Conservation (phyloP, 2,797 vertebrate species). For the Sus cebifrons region DNA sequence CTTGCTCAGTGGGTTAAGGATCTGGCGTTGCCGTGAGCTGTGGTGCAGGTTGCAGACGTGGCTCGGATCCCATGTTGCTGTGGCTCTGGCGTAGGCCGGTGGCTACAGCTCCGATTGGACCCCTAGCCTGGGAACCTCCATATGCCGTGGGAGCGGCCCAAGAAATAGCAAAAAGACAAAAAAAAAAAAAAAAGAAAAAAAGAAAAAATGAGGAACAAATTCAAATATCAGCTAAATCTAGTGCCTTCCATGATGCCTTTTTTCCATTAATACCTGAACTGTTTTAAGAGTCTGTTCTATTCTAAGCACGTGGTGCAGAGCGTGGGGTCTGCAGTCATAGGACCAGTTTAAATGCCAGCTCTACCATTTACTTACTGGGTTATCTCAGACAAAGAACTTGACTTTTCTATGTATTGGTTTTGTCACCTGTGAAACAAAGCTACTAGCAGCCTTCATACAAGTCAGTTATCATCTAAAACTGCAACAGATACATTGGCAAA, state of each 20-base stretch:
- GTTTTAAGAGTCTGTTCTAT: neutral
- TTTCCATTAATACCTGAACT: neutral
- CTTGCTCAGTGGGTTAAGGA: no score
- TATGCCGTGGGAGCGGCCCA: no score
- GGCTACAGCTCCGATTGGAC: no score
- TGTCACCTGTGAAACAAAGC: neutral
- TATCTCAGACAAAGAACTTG: neutral
- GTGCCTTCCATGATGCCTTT: neutral
- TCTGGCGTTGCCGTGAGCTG: no score
- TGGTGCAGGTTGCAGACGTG: no score
- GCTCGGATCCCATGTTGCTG: no score
- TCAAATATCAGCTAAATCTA: neutral
- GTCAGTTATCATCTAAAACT: slow-evolving; percentile 1
- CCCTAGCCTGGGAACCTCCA: no score
- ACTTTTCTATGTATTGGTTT: neutral
- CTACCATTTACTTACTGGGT: neutral
- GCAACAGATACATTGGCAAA: neutral
- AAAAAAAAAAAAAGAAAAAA: no score
- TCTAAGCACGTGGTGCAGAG: neutral
- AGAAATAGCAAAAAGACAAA: no score
- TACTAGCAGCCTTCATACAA: neutral
- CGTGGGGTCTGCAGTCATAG: no score
- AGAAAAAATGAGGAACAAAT: slow-evolving; percentile 10
- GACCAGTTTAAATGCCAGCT: slow-evolving; percentile 38
- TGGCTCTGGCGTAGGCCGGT: no score